phyloP scores from a whole-genome alignment of 2,113 vertebrate genomes.

The Clinocottus analis region DNA sequence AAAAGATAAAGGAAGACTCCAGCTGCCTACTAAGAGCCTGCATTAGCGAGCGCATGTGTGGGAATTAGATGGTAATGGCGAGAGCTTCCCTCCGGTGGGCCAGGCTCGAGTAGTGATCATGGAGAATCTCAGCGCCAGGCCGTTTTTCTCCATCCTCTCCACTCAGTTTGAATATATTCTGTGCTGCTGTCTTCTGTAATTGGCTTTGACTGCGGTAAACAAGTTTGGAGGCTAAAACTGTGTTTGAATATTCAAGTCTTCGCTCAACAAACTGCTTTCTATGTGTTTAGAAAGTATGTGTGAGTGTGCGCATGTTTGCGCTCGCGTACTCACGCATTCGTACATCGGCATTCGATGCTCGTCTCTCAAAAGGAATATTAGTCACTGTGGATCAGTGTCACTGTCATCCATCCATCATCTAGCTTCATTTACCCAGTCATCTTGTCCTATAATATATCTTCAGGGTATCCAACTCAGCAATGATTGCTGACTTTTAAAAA shows the following conservation, averaged over 20 bases:
- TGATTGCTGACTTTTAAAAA: too few species aligned
- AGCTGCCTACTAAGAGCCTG: conserved; percentile 36
- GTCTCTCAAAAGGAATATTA: conserved; percentile 5
- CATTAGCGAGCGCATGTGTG: conserved; percentile 23
- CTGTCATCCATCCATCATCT: conserved; percentile 9
- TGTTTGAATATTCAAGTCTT: conserved; percentile 25
- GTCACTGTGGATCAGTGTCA: conserved; percentile 23
- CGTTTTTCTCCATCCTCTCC: conserved; percentile 5
- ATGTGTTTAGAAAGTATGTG: neutral
- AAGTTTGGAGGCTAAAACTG: neutral
- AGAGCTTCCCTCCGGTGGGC: conserved; percentile 1
- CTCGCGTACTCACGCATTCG: neutral
- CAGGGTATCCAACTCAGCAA: neutral
- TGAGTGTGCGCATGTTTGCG: too few species aligned
- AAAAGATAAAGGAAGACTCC: conserved; percentile 37
- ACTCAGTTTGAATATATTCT: conserved; percentile 31
- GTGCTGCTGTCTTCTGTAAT: conserved; percentile 33
- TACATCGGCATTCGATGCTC: neutral
- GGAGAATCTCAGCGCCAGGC: conserved; percentile 16
- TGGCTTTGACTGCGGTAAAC: conserved; percentile 45
- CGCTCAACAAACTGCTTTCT: neutral
- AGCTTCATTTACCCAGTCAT: too few species aligned
- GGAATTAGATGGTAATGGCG: conserved; percentile 35
- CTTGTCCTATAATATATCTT: too few species aligned
- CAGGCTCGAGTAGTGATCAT: conserved; percentile 11